phyloP scores from a whole-genome alignment of 1,140 invertebrate species.

The Pentalonia nigronervosa region DNA sequence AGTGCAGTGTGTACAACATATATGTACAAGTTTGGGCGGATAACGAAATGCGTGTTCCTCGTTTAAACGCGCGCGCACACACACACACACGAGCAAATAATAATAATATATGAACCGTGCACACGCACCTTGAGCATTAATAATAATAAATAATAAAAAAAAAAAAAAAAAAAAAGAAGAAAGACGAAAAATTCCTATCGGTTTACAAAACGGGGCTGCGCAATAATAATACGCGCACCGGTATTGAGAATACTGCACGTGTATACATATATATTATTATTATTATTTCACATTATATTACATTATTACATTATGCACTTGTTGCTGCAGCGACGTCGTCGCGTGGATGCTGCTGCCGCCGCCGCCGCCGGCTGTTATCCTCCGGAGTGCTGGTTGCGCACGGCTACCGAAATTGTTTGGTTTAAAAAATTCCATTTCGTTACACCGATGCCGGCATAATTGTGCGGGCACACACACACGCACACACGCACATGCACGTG shows the following conservation, averaged over 20 bases:
- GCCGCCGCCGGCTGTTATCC: constrained; percentile 17
- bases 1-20: background rate
- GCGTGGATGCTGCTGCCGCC: background rate
- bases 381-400: background rate
- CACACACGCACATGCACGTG: no score
- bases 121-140: constrained; percentile 40
- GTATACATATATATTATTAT: background rate
- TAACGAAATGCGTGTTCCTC: constrained; percentile 17
- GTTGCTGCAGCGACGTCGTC: constrained; percentile 21
- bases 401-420: constrained; percentile 30
- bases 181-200: constrained; percentile 37
- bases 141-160: constrained; percentile 7
- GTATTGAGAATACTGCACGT: no score
- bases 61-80: background rate
- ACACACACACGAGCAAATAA: background rate
- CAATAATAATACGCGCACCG: no score
- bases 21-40: constrained; percentile 38
- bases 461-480: background rate
- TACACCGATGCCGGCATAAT: background rate
- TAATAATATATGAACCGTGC: background rate
- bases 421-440: constrained; percentile 25
- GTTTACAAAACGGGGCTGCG: constrained; percentile 10
- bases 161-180: background rate
- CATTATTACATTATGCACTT: constrained; percentile 10
- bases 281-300: background rate